Conservation (phyloP, 2,113 vertebrate genomes). For the Talpa occidentalis region DNA sequence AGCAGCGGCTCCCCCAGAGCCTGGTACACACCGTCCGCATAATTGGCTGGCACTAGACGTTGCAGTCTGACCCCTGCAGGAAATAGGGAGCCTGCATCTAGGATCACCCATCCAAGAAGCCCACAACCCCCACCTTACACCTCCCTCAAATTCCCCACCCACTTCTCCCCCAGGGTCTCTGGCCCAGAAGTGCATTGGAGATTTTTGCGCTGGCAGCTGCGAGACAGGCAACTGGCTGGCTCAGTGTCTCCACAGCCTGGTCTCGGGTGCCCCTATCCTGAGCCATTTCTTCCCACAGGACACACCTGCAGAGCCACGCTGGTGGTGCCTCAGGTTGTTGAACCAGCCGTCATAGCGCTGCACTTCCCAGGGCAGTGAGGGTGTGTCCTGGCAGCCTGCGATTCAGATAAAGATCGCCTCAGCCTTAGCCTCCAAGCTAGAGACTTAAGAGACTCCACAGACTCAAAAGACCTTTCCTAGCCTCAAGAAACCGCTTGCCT, state of each 20-base stretch:
- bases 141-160: no score
- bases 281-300: not conserved
- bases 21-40: conserved; percentile 92
- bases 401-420: not conserved
- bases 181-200: not conserved
- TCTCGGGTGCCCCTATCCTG: fast-evolving
- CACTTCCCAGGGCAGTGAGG: conserved; percentile 89
- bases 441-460: no score
- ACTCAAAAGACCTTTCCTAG: no score
- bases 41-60: conserved; percentile 91
- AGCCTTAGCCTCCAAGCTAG: not conserved
- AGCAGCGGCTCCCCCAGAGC: conserved; percentile 87
- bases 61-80: conserved; percentile 89
- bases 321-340: conserved; percentile 93
- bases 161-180: not conserved
- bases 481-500: not conserved
- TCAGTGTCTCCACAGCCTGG: fast-evolving
- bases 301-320: conserved; percentile 89
- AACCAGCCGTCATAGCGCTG: conserved; percentile 98
- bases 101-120: fast-evolving
- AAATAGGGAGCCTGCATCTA: not conserved
- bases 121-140: not conserved
- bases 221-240: fast-evolving
- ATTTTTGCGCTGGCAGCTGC: fast-evolving
- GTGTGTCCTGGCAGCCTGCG: conserved; percentile 84